Evolutionary conservation across 2,797 vertebrate genomes (phyloP), one percentile per base, ranked within the genome.

Genomic region (Bothrops alternatus): DNA sequence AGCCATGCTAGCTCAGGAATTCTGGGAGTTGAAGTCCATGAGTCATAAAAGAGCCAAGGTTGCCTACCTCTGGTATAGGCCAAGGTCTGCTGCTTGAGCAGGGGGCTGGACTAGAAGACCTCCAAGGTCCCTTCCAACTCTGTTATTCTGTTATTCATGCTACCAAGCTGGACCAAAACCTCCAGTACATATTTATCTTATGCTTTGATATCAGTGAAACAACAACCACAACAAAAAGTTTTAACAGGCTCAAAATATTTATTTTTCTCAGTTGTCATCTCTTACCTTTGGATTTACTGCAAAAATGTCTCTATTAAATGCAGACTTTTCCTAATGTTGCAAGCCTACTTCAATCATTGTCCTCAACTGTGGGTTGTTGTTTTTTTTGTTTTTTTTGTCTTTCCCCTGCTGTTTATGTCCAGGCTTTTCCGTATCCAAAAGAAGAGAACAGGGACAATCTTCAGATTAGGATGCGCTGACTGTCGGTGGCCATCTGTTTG

Each of bases 301-400:
- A 53, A 92, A 91, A 47, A 25, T 20, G 61, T 93, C 94, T 94
- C 91, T 90, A 93, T 93, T 92, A 90, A 91, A 37, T 42, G 85
- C 37, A 55, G 92, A 47, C 90, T 92, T 93, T 93, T 93, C 94
- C 58, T 94, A 95, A 93, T 26, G 90, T 90, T 65, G 65, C 92
- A 89, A 91, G 60, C 90, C 89, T 91, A n/a, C 90, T 60, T 3
- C 13, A 60, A 93, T 85, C 37, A 69, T 37, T 87, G 94, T 95
- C 91, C 60, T 0, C 1, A 82, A 60, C 18, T 42, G 57, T 6
- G 0, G 6, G 88, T 50, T 55, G 23, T 23, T 90, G 3, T 23
- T 25, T 7, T 60, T 60, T 7, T 8, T 26, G 3, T 93, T 88
- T 87, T 88, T 87, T 57, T 6, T 88, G 86, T 61, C 89, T 91